Percentiles rank a stretch among this genome's conserved stretches.
Evolutionary conservation across 2,888 invertebrate species (phyloP).

Genomic region (Serrognathus titanus): DNA sequence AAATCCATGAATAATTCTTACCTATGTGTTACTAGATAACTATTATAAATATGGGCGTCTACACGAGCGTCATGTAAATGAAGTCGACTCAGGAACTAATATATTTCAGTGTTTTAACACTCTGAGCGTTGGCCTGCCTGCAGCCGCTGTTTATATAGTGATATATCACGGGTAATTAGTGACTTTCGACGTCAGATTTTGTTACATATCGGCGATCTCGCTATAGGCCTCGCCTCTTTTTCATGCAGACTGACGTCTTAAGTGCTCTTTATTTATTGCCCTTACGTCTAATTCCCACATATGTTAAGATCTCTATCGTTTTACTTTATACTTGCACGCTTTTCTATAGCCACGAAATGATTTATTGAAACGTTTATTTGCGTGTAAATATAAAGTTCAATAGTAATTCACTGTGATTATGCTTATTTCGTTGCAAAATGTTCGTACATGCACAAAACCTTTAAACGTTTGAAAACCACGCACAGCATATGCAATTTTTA

Average conservation of each 20-base stretch:
- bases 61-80: slow-evolving; percentile 41
- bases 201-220: slow-evolving; percentile 45
- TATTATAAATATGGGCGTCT: slow-evolving; percentile 42
- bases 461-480: neutral
- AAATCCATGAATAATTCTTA: slow-evolving; percentile 46
- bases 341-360: slow-evolving; percentile 5
- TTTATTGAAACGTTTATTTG: slow-evolving; percentile 2
- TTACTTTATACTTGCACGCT: slow-evolving; percentile 14
- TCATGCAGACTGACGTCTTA: slow-evolving; percentile 41
- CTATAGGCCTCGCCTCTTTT: slow-evolving; percentile 39
- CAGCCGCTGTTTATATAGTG: slow-evolving; percentile 47
- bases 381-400: slow-evolving; percentile 2
- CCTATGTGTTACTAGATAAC: slow-evolving; percentile 45
- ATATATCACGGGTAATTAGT: slow-evolving; percentile 50
- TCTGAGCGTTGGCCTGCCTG: slow-evolving; percentile 43
- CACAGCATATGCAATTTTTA: too few species aligned
- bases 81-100: slow-evolving; percentile 43
- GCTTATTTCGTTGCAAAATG: slow-evolving; percentile 2
- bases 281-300: slow-evolving; percentile 40
- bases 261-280: slow-evolving; percentile 43
- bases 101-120: slow-evolving; percentile 50
- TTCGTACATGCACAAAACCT: neutral
- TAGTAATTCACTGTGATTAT: slow-evolving; percentile 1
- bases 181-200: slow-evolving; percentile 45
- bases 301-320: slow-evolving; percentile 41